phyloP scores from a whole-genome alignment of 2,797 vertebrate genomes.

The Calcarius lapponicus region DNA sequence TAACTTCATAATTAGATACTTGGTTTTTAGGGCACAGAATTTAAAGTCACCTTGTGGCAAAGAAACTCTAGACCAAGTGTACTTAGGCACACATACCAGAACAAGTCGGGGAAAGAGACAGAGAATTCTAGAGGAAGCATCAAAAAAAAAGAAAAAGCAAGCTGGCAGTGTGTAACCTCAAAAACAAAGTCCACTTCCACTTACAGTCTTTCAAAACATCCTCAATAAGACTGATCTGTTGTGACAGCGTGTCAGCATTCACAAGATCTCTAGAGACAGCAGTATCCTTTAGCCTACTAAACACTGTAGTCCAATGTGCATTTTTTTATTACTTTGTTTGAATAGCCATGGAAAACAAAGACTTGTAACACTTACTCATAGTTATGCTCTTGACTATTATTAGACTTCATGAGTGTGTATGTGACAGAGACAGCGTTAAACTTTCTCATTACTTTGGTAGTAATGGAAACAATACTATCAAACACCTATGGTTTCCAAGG shows the following conservation, averaged over 20 bases:
- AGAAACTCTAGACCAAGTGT: background rate
- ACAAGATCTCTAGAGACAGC: background rate
- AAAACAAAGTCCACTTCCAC: background rate
- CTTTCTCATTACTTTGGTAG: background rate
- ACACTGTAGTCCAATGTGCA: background rate
- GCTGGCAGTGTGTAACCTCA: background rate
- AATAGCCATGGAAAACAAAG: background rate
- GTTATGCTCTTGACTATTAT: background rate
- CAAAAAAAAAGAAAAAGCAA: background rate
- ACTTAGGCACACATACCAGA: background rate
- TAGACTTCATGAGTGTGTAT: background rate
- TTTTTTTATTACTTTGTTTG: background rate
- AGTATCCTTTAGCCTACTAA: background rate
- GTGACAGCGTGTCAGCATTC: background rate
- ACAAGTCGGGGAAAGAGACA: background rate
- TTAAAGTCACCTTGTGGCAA: conserved; percentile 42
- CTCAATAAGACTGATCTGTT: background rate
- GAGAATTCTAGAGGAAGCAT: background rate
- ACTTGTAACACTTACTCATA: background rate
- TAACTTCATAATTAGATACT: conserved; percentile 26
- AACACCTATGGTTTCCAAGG: background rate
- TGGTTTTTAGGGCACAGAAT: conserved; percentile 10
- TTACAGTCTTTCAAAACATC: conserved; percentile 5
- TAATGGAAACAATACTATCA: background rate
- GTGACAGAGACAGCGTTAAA: background rate